Evolutionary conservation across 2,113 vertebrate species (phyloP).

Genomic region (Cottus gobio): DNA sequence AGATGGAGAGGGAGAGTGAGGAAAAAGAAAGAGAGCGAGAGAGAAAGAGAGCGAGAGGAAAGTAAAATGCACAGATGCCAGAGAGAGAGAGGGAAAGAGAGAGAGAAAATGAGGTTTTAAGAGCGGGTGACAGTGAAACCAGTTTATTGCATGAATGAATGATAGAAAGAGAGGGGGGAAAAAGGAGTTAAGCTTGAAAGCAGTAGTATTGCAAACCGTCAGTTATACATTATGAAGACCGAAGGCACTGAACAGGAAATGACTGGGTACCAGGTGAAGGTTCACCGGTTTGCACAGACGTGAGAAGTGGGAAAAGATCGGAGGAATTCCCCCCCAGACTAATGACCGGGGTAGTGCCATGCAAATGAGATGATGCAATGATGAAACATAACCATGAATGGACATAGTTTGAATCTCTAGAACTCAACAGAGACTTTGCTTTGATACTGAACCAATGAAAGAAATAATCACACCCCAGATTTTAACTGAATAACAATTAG

Average conservation of each 20-base stretch:
- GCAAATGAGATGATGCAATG: constrained; percentile 12
- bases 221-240: constrained; percentile 48
- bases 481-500: too few relatives aligned
- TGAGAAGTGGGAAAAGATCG: not conserved
- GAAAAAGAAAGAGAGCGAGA: constrained; percentile 18
- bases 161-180: constrained; percentile 42
- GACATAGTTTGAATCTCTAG: not conserved
- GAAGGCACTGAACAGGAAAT: constrained; percentile 30
- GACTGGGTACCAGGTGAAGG: constrained; percentile 42
- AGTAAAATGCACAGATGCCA: constrained; percentile 15
- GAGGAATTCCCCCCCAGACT: constrained; percentile 32
- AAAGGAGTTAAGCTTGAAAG: constrained; percentile 67
- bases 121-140: constrained; percentile 42
- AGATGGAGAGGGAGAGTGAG: constrained; percentile 64
- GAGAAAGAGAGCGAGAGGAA: constrained; percentile 12
- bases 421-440: not conserved
- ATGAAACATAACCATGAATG: constrained; percentile 24
- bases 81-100: constrained; percentile 15
- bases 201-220: constrained; percentile 59
- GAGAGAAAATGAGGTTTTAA: constrained; percentile 55
- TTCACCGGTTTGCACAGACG: constrained; percentile 1
- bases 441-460: not conserved
- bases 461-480: not conserved
- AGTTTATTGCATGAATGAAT: constrained; percentile 55
- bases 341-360: not conserved